Conservation (phyloP, 2,797 vertebrate genomes). For the Smutsia gigantea region DNA sequence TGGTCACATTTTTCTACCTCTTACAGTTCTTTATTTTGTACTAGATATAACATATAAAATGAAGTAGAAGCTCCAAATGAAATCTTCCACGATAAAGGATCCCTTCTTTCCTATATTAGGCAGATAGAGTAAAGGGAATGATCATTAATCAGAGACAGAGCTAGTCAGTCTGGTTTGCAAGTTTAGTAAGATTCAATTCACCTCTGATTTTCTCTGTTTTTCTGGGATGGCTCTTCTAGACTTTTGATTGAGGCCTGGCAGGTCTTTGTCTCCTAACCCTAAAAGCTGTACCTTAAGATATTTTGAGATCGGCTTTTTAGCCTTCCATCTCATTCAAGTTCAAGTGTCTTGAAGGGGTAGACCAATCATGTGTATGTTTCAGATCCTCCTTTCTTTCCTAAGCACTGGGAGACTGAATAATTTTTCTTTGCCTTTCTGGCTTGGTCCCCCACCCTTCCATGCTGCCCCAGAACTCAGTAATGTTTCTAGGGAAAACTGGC, state of each 20-base stretch:
- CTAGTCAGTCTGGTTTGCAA: not conserved
- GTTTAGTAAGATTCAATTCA: not conserved
- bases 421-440: not conserved
- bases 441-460: not conserved
- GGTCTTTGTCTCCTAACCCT: not conserved
- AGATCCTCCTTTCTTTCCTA: not conserved
- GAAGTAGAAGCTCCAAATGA: not conserved
- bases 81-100: not conserved
- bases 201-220: not conserved
- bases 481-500: constrained; percentile 1
- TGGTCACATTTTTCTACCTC: not conserved
- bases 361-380: not conserved
- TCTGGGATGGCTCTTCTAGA: not conserved
- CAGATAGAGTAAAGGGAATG: not conserved
- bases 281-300: not conserved
- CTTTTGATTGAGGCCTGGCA: not conserved
- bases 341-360: not conserved
- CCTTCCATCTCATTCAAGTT: not conserved
- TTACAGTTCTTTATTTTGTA: not conserved
- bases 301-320: constrained; percentile 11
- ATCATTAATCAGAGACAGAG: not conserved
- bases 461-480: not conserved
- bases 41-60: not conserved
- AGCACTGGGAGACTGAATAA: not conserved
- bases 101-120: not conserved